Evolutionary conservation across 1,140 invertebrate genomes (phyloP), one percentile per base, ranked within the genome.

Genomic region (Drosophila ogumai): DNA sequence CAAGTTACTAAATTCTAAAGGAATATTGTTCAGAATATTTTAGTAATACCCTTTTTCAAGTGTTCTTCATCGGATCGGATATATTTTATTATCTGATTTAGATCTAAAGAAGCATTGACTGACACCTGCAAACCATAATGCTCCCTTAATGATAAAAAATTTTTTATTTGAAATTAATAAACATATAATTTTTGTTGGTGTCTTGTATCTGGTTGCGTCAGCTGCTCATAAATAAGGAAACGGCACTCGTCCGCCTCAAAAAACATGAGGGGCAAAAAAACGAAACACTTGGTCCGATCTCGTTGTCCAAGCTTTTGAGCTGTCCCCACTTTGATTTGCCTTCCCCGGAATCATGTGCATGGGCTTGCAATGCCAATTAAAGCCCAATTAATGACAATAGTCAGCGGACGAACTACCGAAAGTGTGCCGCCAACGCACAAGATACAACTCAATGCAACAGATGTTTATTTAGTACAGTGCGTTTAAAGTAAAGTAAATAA

Each of bases 351-450:
- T 75, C 28, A 34, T 56, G 32, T 50, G 44, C 31, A 31, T 22
- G 65, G 69, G 58, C 81, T 63, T 67, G 84, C 84, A 63, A 78
- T 65, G 72, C 61, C 85, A 90, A 90, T 88, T 85, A 85, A 81
- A 85, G 81, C 58, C 67, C 85, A 88, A 90, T 88, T 88, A 88
- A 86, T 85, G 85, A 80, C 82, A 65, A 72, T 72, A 71, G 82
- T 75, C 63, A 64, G 46, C 13, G 44, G 13, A 25, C 22, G 3
- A 47, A 25, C 43, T 28, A 31, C 43, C 44, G 36, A 88, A 90
- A 90, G 85, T 88, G 85, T 90, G 85, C 85, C 85, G 80, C 80
- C 82, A 76, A 76, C 80, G 64, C 67, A 85, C 25, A 55, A 69
- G 31, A 59, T 56, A 74, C 38, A 66, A 54, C 32, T 31, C 38